Conservation (phyloP, 2,888 invertebrate species). For the Spisula solida region DNA sequence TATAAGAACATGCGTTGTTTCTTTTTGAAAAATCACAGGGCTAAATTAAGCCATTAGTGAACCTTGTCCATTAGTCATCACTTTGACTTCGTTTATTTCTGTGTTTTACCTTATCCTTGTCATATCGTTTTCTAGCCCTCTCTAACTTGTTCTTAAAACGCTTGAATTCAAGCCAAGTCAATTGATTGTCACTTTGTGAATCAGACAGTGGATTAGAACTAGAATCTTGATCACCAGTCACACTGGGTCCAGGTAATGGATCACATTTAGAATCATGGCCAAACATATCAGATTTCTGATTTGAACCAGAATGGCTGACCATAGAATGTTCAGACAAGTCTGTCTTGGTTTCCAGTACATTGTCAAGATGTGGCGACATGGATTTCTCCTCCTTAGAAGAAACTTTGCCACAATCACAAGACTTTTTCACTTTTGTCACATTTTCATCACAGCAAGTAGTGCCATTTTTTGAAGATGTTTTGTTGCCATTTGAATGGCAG, state of each 20-base stretch:
- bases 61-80: conserved; percentile 77
- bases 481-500: background rate
- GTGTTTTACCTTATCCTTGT: conserved; percentile 69
- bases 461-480: background rate
- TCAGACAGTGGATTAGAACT: conserved; percentile 7
- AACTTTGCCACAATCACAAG: background rate
- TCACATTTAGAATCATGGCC: background rate
- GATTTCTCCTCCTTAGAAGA: background rate
- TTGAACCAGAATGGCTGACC: background rate
- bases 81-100: conserved; percentile 55
- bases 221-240: background rate
- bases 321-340: background rate
- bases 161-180: conserved; percentile 80
- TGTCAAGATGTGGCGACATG: background rate
- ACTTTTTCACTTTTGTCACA: background rate
- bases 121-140: conserved; percentile 75
- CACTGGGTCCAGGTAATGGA: background rate
- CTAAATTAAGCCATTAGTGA: no score
- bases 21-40: no score
- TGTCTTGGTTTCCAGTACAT: background rate
- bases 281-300: background rate
- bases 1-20: no score
- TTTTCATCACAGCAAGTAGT: background rate
- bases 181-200: conserved; percentile 55
- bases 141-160: conserved; percentile 77